These are phyloP conservation scores for Apamea sordens DNA, from an alignment of 2,888 invertebrate genomes.

Conservation along the genomic window DNA sequence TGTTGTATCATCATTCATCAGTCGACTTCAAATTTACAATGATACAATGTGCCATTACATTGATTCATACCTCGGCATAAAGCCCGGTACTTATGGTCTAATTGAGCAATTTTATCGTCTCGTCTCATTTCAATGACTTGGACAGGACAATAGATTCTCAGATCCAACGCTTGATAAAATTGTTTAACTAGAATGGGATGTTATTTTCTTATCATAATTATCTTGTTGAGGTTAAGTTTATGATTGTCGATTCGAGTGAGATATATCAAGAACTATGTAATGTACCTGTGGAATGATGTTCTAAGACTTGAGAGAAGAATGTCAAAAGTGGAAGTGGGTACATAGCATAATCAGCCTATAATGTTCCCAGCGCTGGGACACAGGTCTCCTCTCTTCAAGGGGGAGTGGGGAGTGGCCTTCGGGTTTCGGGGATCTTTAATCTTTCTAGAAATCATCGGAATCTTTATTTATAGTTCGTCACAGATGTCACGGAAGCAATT, in stretches of 20 bases:
- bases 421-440: too few species aligned
- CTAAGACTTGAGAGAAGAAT: too few species aligned
- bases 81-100: slow-evolving; percentile 23
- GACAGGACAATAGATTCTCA: slow-evolving; percentile 38
- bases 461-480: too few species aligned
- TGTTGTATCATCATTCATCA: neutral
- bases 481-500: too few species aligned
- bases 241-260: neutral
- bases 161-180: slow-evolving; percentile 43
- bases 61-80: neutral
- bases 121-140: neutral
- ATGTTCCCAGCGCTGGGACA: too few species aligned
- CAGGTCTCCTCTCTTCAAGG: too few species aligned
- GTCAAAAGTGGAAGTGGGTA: too few species aligned
- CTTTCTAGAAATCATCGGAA: too few species aligned
- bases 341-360: too few species aligned
- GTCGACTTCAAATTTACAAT: neutral
- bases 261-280: too few species aligned
- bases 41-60: slow-evolving; percentile 12
- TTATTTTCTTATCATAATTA: slow-evolving; percentile 23
- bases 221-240: neutral
- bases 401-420: too few species aligned
- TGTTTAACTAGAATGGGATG: neutral
- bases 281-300: too few species aligned
- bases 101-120: slow-evolving; percentile 49